Evolutionary conservation across 92 coral and sea anemone genomes (phyloP).

Genomic region (Palythoa caribaeorum): DNA sequence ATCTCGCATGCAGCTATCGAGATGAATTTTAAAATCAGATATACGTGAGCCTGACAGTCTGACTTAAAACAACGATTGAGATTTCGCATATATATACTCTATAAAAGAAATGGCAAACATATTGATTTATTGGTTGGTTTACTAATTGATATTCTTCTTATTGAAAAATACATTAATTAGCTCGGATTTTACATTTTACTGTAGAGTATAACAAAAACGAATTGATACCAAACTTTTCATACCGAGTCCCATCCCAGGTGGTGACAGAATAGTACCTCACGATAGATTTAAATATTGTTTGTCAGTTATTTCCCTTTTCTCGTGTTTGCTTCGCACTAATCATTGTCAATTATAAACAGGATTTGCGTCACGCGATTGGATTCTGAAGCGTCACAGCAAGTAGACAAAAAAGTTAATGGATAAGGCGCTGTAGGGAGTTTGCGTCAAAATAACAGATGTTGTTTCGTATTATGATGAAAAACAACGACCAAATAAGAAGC

Average conservation of each 20-base stretch:
- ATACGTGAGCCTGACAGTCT: neutral
- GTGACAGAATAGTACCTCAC: neutral
- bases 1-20: neutral
- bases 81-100: neutral
- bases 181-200: neutral
- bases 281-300: neutral
- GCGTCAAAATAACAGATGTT: constrained; percentile 12
- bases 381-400: neutral
- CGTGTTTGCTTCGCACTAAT: neutral
- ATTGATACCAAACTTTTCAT: neutral
- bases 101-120: neutral
- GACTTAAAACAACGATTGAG: neutral
- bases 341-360: neutral
- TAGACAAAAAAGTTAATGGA: constrained; percentile 5
- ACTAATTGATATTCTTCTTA: neutral
- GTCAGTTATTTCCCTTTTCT: neutral
- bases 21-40: neutral
- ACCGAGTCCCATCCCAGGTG: neutral
- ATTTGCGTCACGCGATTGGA: neutral
- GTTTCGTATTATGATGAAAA: neutral
- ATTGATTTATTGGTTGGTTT: neutral
- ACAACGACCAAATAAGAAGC: neutral
- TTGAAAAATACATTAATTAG: neutral
- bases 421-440: neutral
- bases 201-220: neutral